Percentiles rank a stretch among this genome's conserved stretches.
Evolutionary conservation across 2,113 vertebrate genomes (phyloP).

Genomic region (Amblyornis subalaris): DNA sequence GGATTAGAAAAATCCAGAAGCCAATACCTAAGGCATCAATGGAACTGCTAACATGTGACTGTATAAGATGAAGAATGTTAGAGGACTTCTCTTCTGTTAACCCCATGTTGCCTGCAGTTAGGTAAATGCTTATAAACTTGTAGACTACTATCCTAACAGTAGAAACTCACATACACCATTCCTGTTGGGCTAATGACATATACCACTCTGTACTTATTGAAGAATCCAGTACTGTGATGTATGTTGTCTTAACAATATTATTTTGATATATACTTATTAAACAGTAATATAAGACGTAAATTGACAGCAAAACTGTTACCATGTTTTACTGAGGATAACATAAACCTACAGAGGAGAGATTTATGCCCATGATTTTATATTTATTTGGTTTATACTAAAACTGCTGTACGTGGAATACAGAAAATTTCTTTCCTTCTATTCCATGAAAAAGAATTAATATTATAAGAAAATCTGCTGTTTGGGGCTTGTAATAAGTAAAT

Average conservation of each 20-base stretch:
- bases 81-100: background rate
- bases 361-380: background rate
- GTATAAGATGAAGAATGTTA: background rate
- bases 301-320: background rate
- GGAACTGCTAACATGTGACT: background rate
- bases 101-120: background rate
- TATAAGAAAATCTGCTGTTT: background rate
- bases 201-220: background rate
- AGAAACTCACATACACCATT: background rate
- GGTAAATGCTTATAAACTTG: background rate
- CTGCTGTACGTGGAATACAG: background rate
- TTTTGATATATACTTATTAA: background rate
- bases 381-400: conserved; percentile 23
- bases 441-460: background rate
- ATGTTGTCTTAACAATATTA: background rate
- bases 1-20: too few relatives aligned
- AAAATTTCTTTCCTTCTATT: background rate
- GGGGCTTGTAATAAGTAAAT: background rate
- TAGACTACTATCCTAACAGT: background rate
- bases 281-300: background rate
- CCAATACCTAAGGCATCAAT: too few relatives aligned
- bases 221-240: background rate
- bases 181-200: background rate
- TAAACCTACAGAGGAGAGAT: background rate
- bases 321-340: conserved; percentile 12